phyloP scores from a whole-genome alignment of 2,888 invertebrate genomes.

The Cosmopolites sordidus region DNA sequence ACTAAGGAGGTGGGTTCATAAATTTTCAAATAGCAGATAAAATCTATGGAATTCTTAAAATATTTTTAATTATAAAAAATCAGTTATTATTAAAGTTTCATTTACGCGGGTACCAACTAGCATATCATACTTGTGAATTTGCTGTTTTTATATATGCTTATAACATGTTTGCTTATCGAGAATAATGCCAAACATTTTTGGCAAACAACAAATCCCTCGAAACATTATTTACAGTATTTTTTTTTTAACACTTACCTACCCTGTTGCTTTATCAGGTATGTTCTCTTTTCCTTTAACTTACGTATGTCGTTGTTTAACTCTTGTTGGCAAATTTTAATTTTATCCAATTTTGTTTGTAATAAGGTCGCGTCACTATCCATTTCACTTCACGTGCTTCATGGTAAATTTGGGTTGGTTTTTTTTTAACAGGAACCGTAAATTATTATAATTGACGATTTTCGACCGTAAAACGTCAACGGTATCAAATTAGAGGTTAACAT shows the following conservation, averaged over 20 bases:
- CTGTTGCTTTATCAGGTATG: constrained; percentile 11
- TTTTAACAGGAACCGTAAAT: background rate
- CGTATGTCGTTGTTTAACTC: constrained; percentile 22
- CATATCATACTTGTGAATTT: too few relatives aligned
- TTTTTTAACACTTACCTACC: background rate
- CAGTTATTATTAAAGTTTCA: too few relatives aligned
- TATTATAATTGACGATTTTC: background rate
- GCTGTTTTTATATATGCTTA: too few relatives aligned
- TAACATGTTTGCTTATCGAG: too few relatives aligned
- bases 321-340: constrained; percentile 21
- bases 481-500: constrained; percentile 7
- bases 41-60: too few relatives aligned
- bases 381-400: background rate
- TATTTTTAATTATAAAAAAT: too few relatives aligned
- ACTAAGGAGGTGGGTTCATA: too few relatives aligned
- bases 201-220: too few relatives aligned
- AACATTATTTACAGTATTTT: too few relatives aligned
- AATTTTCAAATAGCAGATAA: too few relatives aligned
- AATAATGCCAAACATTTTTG: too few relatives aligned
- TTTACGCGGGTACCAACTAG: too few relatives aligned
- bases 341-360: constrained; percentile 17
- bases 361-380: constrained; percentile 5
- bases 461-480: constrained; percentile 5
- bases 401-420: constrained; percentile 2
- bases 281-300: constrained; percentile 25